Conservation (phyloP, 2,888 invertebrate genomes). For the Gryllus longicercus region DNA sequence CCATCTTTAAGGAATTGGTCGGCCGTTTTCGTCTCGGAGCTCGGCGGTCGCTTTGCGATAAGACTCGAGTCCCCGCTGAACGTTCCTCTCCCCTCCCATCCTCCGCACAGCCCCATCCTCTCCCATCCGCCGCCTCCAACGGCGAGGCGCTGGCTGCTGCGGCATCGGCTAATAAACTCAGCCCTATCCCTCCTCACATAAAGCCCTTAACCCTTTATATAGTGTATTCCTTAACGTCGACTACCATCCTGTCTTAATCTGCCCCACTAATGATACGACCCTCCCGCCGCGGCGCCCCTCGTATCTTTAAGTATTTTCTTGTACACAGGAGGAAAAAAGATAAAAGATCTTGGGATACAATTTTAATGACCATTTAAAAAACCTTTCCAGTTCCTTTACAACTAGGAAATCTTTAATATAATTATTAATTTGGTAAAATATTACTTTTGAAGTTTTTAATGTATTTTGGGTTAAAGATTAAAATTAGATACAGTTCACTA, state of each 20-base stretch:
- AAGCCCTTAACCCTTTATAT: conserved; percentile 17
- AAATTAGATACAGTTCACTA: conserved; percentile 5
- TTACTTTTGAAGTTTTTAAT: conserved; percentile 1
- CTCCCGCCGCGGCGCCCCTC: not conserved
- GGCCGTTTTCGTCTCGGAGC: not conserved
- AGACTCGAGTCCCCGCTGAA: not conserved
- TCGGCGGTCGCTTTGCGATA: conserved; percentile 10
- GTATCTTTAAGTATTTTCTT: conserved; percentile 17
- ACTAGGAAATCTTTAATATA: not conserved
- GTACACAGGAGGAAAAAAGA: conserved; percentile 8
- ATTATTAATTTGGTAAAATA: not conserved
- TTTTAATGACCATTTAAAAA: conserved; percentile 10
- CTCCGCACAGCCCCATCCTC: not conserved
- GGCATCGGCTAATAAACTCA: conserved; percentile 8
- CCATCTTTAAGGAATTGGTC: conserved; percentile 17
- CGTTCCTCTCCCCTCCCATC: not conserved
- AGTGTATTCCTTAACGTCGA: conserved; percentile 17
- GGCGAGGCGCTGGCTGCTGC: not conserved
- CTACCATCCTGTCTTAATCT: conserved; percentile 11
- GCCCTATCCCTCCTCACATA: conserved; percentile 1
- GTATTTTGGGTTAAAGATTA: conserved; percentile 8
- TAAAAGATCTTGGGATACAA: not conserved
- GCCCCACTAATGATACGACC: conserved; percentile 17
- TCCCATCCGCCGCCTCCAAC: not conserved
- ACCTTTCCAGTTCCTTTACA: not conserved